phyloP scores from a whole-genome alignment of 2,797 vertebrate species.

The Tinamus major region DNA sequence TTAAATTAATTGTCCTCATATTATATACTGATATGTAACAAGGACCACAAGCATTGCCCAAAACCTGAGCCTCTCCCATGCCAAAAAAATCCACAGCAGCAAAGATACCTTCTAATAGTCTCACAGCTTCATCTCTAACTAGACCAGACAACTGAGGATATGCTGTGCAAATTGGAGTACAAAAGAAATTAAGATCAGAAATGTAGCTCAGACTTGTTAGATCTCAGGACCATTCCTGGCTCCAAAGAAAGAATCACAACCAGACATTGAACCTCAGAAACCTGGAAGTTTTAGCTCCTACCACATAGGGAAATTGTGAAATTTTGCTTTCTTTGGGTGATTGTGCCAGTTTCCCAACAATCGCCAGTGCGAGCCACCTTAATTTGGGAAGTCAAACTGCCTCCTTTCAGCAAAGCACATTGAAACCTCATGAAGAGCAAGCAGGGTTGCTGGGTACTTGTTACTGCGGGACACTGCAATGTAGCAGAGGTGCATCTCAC shows the following conservation, averaged over 20 bases:
- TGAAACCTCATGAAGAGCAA: accelerated
- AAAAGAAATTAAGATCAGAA: background rate
- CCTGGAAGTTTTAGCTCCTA: background rate
- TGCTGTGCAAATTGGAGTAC: background rate
- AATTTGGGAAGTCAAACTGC: background rate
- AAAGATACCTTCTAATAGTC: background rate
- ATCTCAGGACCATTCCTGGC: background rate
- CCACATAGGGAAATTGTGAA: background rate
- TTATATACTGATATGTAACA: accelerated
- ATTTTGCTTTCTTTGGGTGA: background rate
- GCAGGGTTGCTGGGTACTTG: background rate
- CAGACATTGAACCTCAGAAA: background rate
- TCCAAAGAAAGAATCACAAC: background rate
- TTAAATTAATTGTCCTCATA: background rate
- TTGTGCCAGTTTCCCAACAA: background rate
- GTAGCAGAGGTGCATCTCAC: background rate
- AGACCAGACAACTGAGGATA: background rate
- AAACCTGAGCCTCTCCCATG: background rate
- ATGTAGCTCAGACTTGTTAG: background rate
- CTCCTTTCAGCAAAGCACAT: background rate
- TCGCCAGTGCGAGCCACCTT: background rate
- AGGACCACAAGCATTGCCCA: background rate
- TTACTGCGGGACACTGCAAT: background rate
- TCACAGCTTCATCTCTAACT: background rate
- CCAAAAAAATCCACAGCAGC: background rate